A percentile compares a stretch with the other conserved stretches of the same genome.
These are phyloP conservation scores for Alcis repandata DNA, from an alignment of 2,888 invertebrate species.

Conservation along the genomic window DNA sequence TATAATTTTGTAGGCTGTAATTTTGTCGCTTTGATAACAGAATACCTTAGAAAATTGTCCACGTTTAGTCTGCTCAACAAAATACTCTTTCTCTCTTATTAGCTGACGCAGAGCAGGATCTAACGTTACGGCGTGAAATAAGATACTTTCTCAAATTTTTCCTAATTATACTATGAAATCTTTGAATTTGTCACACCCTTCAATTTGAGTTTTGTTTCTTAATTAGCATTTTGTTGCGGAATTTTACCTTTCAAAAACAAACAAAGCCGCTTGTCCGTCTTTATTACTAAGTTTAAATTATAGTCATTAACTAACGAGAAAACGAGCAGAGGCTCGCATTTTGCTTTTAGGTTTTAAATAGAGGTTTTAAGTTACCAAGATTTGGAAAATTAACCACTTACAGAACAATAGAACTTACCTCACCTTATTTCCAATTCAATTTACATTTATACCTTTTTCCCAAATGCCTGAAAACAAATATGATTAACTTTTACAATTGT, in stretches of 20 bases:
- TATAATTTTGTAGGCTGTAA: constrained; percentile 10
- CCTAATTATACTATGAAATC: constrained; percentile 58
- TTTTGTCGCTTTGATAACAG: constrained; percentile 1
- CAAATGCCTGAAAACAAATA: too few species aligned
- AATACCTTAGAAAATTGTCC: constrained; percentile 13
- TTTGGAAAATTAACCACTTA: constrained; percentile 57
- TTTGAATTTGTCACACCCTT: constrained; percentile 64
- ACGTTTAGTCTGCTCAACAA: constrained; percentile 10
- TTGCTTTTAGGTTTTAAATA: constrained; percentile 67
- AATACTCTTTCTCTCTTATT: constrained; percentile 22
- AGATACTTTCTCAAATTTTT: constrained; percentile 47
- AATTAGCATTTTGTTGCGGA: constrained; percentile 77
- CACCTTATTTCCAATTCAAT: too few species aligned
- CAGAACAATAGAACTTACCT: too few species aligned
- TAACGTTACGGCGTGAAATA: constrained; percentile 33
- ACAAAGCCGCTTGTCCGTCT: constrained; percentile 80
- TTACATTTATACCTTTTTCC: too few species aligned
- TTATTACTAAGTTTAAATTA: constrained; percentile 83
- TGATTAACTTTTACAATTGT: too few species aligned
- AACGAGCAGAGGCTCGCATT: constrained; percentile 71
- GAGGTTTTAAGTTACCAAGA: constrained; percentile 66
- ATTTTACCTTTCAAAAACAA: constrained; percentile 78
- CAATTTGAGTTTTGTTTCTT: constrained; percentile 72
- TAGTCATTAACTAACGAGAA: constrained; percentile 79
- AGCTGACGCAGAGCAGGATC: constrained; percentile 1